Conservation (phyloP, 2,888 invertebrate species). For the Syritta pipiens region DNA sequence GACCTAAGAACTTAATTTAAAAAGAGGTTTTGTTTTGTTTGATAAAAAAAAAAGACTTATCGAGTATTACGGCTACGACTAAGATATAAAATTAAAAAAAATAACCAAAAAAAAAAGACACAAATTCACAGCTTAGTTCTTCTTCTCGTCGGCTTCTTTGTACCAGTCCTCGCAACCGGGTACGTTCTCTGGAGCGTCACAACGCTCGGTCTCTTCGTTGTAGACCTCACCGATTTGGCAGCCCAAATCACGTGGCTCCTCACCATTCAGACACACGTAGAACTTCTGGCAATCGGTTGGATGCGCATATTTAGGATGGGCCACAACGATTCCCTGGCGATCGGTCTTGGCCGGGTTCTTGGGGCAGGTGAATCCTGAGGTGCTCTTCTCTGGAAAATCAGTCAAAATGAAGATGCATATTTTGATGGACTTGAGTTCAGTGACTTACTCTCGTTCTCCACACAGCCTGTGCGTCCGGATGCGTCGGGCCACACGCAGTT, state of each 20-base stretch:
- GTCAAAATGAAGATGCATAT: neutral
- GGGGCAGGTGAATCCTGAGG: slow-evolving; percentile 93
- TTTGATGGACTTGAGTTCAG: too few species aligned
- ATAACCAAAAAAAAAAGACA: slow-evolving; percentile 24
- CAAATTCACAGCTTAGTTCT: slow-evolving; percentile 70
- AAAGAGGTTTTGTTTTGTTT: slow-evolving; percentile 52
- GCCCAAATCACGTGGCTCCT: slow-evolving; percentile 92
- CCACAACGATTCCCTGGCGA: slow-evolving; percentile 85
- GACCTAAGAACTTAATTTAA: slow-evolving; percentile 62
- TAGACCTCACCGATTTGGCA: slow-evolving; percentile 94
- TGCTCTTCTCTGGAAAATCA: slow-evolving; percentile 83
- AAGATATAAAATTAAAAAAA: slow-evolving; percentile 56
- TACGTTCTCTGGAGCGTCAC: slow-evolving; percentile 94
- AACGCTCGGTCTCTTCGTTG: slow-evolving; percentile 90
- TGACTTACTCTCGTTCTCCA: slow-evolving; percentile 81
- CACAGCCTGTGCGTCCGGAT: slow-evolving; percentile 88
- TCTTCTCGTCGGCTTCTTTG: slow-evolving; percentile 87
- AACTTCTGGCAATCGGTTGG: slow-evolving; percentile 94
- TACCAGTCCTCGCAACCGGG: slow-evolving; percentile 96
- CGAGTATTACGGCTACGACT: slow-evolving; percentile 64
- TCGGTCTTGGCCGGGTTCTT: slow-evolving; percentile 83
- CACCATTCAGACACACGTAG: slow-evolving; percentile 92
- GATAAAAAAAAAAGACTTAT: too few species aligned
- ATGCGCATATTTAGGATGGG: slow-evolving; percentile 92
- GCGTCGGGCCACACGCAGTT: slow-evolving; percentile 94